These are phyloP conservation scores for Spilogale gracilis DNA, from an alignment of 2,113 vertebrate genomes.

Conservation along the genomic window DNA sequence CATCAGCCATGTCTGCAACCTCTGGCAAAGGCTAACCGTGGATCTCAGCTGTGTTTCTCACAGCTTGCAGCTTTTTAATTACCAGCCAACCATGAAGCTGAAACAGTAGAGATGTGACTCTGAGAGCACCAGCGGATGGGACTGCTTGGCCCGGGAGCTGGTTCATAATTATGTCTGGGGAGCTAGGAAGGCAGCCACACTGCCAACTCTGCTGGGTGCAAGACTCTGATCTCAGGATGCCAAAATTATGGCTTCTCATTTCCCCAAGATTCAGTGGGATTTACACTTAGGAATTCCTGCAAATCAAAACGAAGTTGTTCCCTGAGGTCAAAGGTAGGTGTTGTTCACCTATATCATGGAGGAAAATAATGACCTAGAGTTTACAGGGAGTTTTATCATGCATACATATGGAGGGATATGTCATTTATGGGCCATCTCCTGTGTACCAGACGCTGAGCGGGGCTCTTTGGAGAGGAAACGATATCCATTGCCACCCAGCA, in stretches of 20 bases:
- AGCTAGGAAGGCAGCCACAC: not conserved
- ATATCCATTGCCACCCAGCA: not conserved
- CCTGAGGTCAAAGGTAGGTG: slow-evolving; percentile 6
- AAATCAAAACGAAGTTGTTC: slow-evolving; percentile 66
- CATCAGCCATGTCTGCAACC: not conserved
- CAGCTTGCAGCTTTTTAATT: slow-evolving; percentile 79
- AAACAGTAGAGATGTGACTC: not conserved
- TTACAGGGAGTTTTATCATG: not conserved
- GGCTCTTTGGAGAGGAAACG: not conserved
- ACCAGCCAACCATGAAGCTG: slow-evolving; percentile 35
- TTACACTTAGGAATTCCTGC: slow-evolving; percentile 74
- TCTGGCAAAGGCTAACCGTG: not conserved
- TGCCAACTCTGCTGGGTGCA: slow-evolving; percentile 34
- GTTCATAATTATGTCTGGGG: slow-evolving; percentile 68
- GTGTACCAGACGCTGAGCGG: not conserved
- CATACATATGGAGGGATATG: not conserved
- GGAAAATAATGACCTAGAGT: slow-evolving; percentile 58
- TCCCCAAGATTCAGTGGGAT: slow-evolving; percentile 55
- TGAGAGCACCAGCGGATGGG: not conserved
- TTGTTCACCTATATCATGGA: slow-evolving; percentile 18
- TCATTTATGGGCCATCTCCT: not conserved
- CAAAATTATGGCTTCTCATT: not conserved
- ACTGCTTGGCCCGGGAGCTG: not conserved
- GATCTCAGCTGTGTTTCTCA: not conserved
- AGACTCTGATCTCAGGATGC: slow-evolving; percentile 65